Evolutionary conservation across 2,888 invertebrate species (phyloP).

Genomic region (Ecdyonurus torrentis): DNA sequence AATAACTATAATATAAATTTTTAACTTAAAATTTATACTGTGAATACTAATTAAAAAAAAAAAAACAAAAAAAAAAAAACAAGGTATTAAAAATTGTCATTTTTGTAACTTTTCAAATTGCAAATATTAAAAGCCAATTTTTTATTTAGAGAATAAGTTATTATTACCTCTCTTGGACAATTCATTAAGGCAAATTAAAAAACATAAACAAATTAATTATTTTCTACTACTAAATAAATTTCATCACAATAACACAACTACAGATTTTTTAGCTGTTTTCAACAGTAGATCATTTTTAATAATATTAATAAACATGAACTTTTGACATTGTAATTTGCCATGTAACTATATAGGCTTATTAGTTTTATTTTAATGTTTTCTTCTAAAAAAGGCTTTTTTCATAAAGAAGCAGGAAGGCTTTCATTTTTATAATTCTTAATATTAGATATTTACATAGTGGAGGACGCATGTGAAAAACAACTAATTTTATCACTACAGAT

Average conservation of each 20-base stretch:
- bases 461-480: neutral
- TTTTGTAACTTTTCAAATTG: neutral
- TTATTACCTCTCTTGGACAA: neutral
- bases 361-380: neutral
- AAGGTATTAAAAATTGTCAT: neutral
- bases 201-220: neutral
- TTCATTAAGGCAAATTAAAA: neutral
- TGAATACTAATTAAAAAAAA: too few species aligned
- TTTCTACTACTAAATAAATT: neutral
- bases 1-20: neutral
- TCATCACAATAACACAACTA: neutral
- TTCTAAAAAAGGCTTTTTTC: neutral
- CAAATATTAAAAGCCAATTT: too few species aligned
- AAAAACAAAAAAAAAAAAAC: too few species aligned
- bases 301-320: neutral
- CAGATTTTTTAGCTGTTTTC: neutral
- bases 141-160: too few species aligned
- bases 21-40: neutral
- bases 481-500: neutral
- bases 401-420: neutral
- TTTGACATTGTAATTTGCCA: neutral
- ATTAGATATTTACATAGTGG: neutral
- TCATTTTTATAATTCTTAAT: neutral
- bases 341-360: too few species aligned
- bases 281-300: too few species aligned